Conservation (phyloP, 1,140 invertebrate genomes). For the Drosophila nebulosa region DNA sequence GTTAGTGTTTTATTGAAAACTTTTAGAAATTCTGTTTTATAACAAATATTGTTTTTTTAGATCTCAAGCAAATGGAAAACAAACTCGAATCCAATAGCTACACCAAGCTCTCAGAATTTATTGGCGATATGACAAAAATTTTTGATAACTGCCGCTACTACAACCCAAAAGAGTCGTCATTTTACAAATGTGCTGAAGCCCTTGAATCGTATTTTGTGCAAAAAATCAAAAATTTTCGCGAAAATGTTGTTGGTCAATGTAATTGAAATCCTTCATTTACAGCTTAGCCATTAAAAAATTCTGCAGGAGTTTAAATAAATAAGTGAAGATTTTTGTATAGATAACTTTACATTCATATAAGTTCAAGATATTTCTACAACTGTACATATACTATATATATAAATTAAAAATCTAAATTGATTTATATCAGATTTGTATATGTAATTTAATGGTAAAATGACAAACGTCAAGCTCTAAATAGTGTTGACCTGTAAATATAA, state of each 20-base stretch:
- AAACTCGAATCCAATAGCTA: conserved; percentile 93
- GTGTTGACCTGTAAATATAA: neutral
- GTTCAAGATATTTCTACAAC: neutral
- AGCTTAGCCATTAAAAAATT: neutral
- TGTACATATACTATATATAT: neutral
- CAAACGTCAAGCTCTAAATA: neutral
- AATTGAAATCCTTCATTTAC: conserved; percentile 31
- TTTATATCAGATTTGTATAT: neutral
- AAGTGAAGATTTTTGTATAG: neutral
- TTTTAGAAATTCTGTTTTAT: neutral
- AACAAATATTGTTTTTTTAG: conserved; percentile 82
- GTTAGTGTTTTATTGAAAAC: conserved; percentile 83
- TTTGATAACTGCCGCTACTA: conserved; percentile 99
- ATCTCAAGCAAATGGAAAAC: conserved; percentile 95
- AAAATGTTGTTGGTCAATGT: conserved; percentile 83
- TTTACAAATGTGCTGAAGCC: conserved; percentile 96
- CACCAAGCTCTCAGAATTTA: conserved; percentile 94
- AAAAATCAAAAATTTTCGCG: conserved; percentile 92
- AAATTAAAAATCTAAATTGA: neutral
- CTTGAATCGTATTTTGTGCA: conserved; percentile 97
- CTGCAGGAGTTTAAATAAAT: neutral
- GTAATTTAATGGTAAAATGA: neutral
- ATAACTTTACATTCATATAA: neutral
- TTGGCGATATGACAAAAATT: conserved; percentile 98
- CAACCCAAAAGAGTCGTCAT: conserved; percentile 96